Conservation (phyloP, 2,113 vertebrate species). For the Ceyx cyanopectus region DNA sequence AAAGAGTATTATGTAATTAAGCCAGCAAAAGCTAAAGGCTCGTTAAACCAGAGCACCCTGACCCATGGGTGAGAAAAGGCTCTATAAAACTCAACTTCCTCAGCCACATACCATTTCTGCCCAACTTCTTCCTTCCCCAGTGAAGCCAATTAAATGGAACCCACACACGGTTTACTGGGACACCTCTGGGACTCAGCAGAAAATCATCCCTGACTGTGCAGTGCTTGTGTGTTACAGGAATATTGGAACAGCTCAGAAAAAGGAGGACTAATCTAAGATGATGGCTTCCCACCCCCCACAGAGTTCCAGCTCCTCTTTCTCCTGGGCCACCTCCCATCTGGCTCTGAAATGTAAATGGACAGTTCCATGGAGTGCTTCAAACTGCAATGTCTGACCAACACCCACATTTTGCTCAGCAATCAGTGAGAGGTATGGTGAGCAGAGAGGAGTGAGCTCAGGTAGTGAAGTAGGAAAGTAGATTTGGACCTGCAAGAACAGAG, state of each 20-base stretch:
- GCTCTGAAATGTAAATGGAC: neutral
- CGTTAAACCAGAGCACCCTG: neutral
- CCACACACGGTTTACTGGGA: neutral
- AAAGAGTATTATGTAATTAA: neutral
- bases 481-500: slow-evolving; percentile 3
- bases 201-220: neutral
- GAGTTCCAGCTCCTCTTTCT: neutral
- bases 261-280: neutral
- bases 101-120: neutral
- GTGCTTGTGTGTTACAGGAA: neutral
- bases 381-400: neutral
- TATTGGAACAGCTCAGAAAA: neutral
- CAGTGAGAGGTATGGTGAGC: neutral
- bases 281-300: fast-evolving
- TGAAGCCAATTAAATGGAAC: neutral
- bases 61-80: slow-evolving; percentile 8
- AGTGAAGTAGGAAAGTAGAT: neutral
- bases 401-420: neutral
- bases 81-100: slow-evolving; percentile 27
- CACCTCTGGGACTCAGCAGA: neutral
- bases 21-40: neutral
- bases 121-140: neutral
- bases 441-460: neutral
- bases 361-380: neutral
- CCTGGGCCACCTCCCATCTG: neutral